phyloP scores from a whole-genome alignment of 2,113 vertebrate genomes.

The Monopterus albus region DNA sequence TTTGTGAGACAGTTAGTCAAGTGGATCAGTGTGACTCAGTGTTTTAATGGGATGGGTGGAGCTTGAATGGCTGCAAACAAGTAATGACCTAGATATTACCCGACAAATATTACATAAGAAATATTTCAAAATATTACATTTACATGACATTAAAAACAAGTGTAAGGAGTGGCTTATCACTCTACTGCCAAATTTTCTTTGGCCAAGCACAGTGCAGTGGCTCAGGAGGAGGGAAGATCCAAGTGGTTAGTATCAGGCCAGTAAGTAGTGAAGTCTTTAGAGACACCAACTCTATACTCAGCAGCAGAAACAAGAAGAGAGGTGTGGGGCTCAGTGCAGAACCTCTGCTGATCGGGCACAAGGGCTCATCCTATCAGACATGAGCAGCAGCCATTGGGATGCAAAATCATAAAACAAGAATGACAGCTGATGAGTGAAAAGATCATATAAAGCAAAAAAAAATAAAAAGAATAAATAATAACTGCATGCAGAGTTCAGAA shows the following conservation, averaged over 20 bases:
- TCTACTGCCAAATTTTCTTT: not conserved
- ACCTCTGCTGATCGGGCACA: constrained; percentile 90
- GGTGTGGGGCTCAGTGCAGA: constrained; percentile 83
- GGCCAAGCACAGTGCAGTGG: not conserved
- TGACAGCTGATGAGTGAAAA: constrained; percentile 28
- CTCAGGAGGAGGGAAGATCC: not conserved
- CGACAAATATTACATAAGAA: too few relatives aligned
- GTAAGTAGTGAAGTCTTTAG: constrained; percentile 5
- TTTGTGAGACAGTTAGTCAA: not conserved
- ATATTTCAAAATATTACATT: not conserved
- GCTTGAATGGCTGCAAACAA: too few relatives aligned
- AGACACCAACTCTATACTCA: constrained; percentile 66
- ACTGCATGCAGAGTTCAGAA: constrained; percentile 18
- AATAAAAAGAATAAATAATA: constrained; percentile 4
- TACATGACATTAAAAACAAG: not conserved
- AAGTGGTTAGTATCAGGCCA: not conserved
- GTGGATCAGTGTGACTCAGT: too few relatives aligned
- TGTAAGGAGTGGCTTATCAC: not conserved
- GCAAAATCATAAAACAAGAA: constrained; percentile 49
- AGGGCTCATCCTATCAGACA: constrained; percentile 89
- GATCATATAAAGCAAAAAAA: constrained; percentile 12
- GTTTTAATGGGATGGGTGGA: too few relatives aligned
- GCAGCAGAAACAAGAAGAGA: constrained; percentile 87
- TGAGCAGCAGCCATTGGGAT: constrained; percentile 85
- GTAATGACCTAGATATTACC: too few relatives aligned